Base-by-base conservation (phyloP, 2,113 vertebrate species). In the Prionailurus viverrinus region DNA sequence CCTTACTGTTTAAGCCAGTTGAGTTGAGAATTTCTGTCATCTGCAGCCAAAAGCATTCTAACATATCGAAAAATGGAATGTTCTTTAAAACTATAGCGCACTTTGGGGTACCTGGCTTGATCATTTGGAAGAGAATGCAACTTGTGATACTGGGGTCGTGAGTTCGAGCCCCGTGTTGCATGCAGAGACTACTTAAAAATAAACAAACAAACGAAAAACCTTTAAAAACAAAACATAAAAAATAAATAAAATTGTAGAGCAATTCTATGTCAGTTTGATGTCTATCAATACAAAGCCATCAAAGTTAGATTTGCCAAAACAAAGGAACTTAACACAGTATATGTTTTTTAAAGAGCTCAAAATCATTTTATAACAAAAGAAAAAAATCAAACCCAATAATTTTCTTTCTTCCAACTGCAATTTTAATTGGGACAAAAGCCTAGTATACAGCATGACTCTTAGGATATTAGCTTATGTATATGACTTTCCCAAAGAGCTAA, bases 301-400 rank as follows among this genome's bases (percentile, higher is more conserved):
- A 91, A 97, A 94, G 39, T 89, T n/a, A 93, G 33, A 95, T 78
- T 82, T 89, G 33, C 18, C 45, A 90, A 97, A 90, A 84, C 76
- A 90, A 95, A 95, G 68, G n/a, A 91, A 84, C 23, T 82, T 89
- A 63, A 81, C 55, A 66, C 1, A 61, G 18, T 31, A 41, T 53
- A 79, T 69, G 66, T n/a, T 88, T 93, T 94, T 41, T 18, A 94
- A 83, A 89, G 76, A 53, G 55, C 19, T 86, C 58, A 91, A 94
- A 93, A 5, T 91, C 73, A 31, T 88, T 85, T 85, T 89, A 53
- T 45, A 53, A 78, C 19, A 85, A 90, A 81, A 91, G 61, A 73
- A 97, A 96, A 90, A 91, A 79, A 71, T 51, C 87, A 94, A 95
- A 87, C 7, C 48, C 25, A 63, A 27, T 71, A 83, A 92, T 94